Conservation (phyloP, 2,797 vertebrate species). For the Parauchenoglanis ngamensis region DNA sequence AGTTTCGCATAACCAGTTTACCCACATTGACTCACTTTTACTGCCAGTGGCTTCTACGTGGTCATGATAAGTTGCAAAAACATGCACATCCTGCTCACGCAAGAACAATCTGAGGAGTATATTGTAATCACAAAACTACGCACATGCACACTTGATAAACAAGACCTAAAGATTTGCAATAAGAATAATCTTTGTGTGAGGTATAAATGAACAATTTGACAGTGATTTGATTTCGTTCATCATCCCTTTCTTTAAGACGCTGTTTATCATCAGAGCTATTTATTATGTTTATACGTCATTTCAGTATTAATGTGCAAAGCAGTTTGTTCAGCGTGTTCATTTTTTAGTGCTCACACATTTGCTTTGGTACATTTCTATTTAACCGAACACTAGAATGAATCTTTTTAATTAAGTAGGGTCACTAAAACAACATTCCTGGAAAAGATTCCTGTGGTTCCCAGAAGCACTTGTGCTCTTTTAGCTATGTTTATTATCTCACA, state of each 20-base stretch:
- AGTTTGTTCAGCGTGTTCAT: background rate
- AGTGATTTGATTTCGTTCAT: background rate
- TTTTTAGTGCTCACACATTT: background rate
- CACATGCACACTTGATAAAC: background rate
- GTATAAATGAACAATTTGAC: background rate
- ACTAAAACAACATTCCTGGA: background rate
- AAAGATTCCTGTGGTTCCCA: background rate
- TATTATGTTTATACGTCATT: background rate
- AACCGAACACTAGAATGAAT: background rate
- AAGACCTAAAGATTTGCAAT: background rate
- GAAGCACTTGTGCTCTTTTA: constrained; percentile 20
- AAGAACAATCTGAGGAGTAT: background rate
- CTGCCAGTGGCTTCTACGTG: background rate
- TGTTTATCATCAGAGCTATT: background rate
- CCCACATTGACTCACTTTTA: background rate
- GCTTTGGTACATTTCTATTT: background rate
- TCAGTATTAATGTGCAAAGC: background rate
- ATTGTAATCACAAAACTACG: background rate
- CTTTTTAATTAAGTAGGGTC: background rate
- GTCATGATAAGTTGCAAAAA: background rate
- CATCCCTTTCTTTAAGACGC: background rate
- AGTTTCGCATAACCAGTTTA: background rate
- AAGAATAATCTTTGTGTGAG: background rate
- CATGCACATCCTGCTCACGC: background rate
- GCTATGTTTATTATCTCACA: constrained; percentile 11